A percentile compares a stretch with the other conserved stretches of the same genome.
Evolutionary conservation across 1,140 invertebrate genomes (phyloP).

Genomic region (Archivesica marissinica): DNA sequence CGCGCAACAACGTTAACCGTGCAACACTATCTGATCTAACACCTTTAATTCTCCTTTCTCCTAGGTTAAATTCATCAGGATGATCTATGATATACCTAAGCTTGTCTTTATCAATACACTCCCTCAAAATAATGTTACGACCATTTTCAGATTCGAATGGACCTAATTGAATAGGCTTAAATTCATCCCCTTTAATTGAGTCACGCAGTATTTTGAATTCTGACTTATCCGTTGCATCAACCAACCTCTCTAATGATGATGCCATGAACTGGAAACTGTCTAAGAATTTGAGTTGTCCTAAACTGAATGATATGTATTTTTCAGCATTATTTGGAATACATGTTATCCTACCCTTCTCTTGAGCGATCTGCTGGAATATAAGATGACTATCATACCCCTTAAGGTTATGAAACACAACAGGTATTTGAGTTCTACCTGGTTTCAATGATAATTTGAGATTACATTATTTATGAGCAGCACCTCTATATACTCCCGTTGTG

Average conservation of each 20-base stretch:
- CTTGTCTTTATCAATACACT: constrained; percentile 35
- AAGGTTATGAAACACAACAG: constrained; percentile 53
- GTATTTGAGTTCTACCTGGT: constrained; percentile 6
- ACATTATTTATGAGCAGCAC: constrained; percentile 48
- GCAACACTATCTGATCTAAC: no score
- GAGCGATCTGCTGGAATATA: background rate
- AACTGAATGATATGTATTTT: constrained; percentile 34
- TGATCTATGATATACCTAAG: no score
- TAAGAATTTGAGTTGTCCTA: constrained; percentile 28
- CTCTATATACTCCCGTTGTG: constrained; percentile 56
- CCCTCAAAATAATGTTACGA: no score
- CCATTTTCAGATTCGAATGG: no score
- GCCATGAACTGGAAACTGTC: constrained; percentile 29
- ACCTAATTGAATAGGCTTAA: no score
- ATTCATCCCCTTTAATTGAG: no score
- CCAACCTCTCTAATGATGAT: constrained; percentile 5
- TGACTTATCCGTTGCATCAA: background rate
- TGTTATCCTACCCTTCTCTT: background rate
- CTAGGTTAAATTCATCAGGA: no score
- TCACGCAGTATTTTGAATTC: constrained; percentile 10
- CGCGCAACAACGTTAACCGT: no score
- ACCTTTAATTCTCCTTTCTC: no score
- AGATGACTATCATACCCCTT: constrained; percentile 47
- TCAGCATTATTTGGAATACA: constrained; percentile 15
- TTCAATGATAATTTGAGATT: constrained; percentile 49